Conservation (phyloP, 2,888 invertebrate genomes). For the Onthophagus sagittarius region DNA sequence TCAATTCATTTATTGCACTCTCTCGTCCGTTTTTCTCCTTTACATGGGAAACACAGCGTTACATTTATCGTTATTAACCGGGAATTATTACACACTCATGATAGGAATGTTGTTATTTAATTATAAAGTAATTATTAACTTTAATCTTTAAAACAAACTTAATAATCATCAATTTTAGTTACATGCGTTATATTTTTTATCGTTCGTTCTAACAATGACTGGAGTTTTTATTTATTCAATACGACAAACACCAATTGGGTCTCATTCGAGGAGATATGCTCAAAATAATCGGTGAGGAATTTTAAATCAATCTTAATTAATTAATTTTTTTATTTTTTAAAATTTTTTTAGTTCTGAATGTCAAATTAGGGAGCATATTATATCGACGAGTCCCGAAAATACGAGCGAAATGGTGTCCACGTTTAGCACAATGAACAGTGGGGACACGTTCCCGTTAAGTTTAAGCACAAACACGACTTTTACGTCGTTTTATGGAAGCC, state of each 20-base stretch:
- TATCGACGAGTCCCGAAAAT: conserved; percentile 44
- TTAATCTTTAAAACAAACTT: too few species aligned
- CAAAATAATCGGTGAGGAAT: conserved; percentile 45
- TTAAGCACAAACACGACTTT: conserved; percentile 55
- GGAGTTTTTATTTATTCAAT: conserved; percentile 68
- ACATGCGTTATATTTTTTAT: conserved; percentile 76
- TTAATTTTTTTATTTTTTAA: too few species aligned
- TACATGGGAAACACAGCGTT: conserved; percentile 78
- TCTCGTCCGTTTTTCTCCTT: conserved; percentile 70
- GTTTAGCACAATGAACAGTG: conserved; percentile 49
- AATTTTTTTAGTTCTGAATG: conserved; percentile 35
- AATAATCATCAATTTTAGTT: conserved; percentile 59
- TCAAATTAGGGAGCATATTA: conserved; percentile 44
- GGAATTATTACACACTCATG: conserved; percentile 81
- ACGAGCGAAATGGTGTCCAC: conserved; percentile 48
- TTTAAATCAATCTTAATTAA: too few species aligned
- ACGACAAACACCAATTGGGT: conserved; percentile 55
- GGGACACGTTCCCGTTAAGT: conserved; percentile 50
- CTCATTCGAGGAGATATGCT: conserved; percentile 40
- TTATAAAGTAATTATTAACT: conserved; percentile 69
- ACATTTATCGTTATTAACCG: conserved; percentile 76
- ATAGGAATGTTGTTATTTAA: conserved; percentile 76
- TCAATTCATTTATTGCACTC: conserved; percentile 72
- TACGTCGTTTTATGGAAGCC: conserved; percentile 55
- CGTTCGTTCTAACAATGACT: conserved; percentile 70